A percentile compares a stretch with the other conserved stretches of the same genome.
These are phyloP conservation scores for Agriopis marginaria DNA, from an alignment of 2,888 invertebrate genomes.

Conservation along the genomic window DNA sequence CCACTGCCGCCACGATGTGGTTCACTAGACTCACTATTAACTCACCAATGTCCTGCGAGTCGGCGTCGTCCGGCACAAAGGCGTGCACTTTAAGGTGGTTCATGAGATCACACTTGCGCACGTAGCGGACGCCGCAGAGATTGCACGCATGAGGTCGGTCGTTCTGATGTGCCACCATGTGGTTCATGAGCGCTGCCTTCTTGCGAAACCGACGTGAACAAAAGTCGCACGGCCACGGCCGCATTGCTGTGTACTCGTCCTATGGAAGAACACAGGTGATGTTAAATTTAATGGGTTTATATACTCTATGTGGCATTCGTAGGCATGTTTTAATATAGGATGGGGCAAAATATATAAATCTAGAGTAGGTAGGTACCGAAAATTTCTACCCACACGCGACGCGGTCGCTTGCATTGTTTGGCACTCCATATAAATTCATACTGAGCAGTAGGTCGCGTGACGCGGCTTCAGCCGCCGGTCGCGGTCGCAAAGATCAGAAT, in stretches of 20 bases:
- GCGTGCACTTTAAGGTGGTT: slow-evolving; percentile 94
- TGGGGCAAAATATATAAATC: too few relatives aligned
- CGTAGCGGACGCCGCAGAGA: slow-evolving; percentile 92
- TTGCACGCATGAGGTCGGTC: slow-evolving; percentile 94
- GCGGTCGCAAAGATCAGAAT: too few relatives aligned
- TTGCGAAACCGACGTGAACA: slow-evolving; percentile 94
- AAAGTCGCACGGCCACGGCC: slow-evolving; percentile 95
- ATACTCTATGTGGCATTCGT: too few relatives aligned
- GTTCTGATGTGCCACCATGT: slow-evolving; percentile 95
- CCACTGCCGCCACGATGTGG: too few relatives aligned
- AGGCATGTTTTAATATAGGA: too few relatives aligned
- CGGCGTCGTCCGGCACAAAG: slow-evolving; percentile 89
- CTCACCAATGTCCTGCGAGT: slow-evolving; percentile 85
- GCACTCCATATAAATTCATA: too few relatives aligned
- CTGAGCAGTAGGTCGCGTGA: too few relatives aligned
- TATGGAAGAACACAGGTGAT: slow-evolving; percentile 40
- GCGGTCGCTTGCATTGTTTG: too few relatives aligned
- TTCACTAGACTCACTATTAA: slow-evolving; percentile 83
- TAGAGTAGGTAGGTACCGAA: too few relatives aligned
- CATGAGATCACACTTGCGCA: slow-evolving; percentile 92
- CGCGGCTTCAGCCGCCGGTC: too few relatives aligned
- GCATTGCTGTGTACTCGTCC: slow-evolving; percentile 90
- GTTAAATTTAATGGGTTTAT: too few relatives aligned
- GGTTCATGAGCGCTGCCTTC: slow-evolving; percentile 93
- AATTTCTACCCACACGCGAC: too few relatives aligned